Percentiles rank a stretch among this genome's conserved stretches.
phyloP scores from a whole-genome alignment of 2,113 vertebrate genomes.

The Lagopus leucura region DNA sequence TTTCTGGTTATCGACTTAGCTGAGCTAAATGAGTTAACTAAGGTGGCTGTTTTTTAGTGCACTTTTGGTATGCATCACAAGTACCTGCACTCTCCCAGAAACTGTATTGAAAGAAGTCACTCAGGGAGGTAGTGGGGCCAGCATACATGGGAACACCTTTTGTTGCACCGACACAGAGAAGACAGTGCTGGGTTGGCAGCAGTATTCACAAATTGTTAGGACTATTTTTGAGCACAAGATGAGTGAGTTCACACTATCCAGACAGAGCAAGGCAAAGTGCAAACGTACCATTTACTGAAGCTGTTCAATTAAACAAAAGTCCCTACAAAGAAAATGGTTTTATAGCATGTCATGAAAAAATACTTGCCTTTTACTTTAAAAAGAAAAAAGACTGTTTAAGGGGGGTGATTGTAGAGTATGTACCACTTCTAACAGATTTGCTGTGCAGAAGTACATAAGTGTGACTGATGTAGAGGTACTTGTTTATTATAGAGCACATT shows the following conservation, averaged over 20 bases:
- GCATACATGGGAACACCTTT: not conserved
- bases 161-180: not conserved
- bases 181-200: not conserved
- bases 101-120: not conserved
- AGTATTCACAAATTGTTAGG: not conserved
- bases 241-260: not conserved
- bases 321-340: slow-evolving; percentile 66
- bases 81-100: not conserved
- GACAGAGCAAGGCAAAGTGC: slow-evolving; percentile 14
- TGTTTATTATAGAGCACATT: slow-evolving; percentile 90
- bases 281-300: slow-evolving; percentile 47
- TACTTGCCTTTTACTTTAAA: slow-evolving; percentile 73
- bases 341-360: slow-evolving; percentile 59
- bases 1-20: not conserved
- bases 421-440: slow-evolving; percentile 75
- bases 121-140: not conserved
- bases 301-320: slow-evolving; percentile 74
- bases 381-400: slow-evolving; percentile 66
- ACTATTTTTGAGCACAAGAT: not conserved
- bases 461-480: slow-evolving; percentile 87
- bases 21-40: not conserved
- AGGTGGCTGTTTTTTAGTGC: not conserved
- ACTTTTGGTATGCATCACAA: not conserved
- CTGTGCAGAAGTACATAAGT: slow-evolving; percentile 79
- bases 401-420: slow-evolving; percentile 69